Base-by-base conservation (phyloP, 2,113 vertebrate genomes). In the Pterophyllum scalare region DNA sequence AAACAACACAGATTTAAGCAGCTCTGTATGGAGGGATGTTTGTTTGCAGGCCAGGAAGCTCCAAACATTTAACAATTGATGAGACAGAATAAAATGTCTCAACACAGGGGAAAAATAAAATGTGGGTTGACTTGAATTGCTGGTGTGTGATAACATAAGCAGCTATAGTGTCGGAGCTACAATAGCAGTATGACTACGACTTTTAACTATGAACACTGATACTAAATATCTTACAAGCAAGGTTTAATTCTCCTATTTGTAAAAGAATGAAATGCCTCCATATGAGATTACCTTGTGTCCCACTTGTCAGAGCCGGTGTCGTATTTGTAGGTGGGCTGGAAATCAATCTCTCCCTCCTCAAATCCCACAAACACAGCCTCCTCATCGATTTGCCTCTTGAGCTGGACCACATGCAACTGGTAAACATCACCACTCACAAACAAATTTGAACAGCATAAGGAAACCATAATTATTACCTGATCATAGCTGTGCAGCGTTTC, bases 311-410 rank as follows among this genome's bases (percentile, higher is more conserved):
- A 98, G 80, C 98, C 98, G 0, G 97, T 95, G 77, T 99, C 97
- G 1, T 99, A 99, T 89, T 99, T 99, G 86, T 99, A 99, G 0
- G 98, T 99, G 40, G 98, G 98, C 83, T 97, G 98, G 93, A 99
- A 99, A 9, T 94, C 89, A 80, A 99, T 96, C 60, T 96, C 92
- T 59, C 98, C 98, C 87, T 99, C 98, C 19, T 90, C 93, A 87
- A 98, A 99, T 83, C 97, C 98, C 65, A 96, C 95, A 90, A 99
- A 99, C 72, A 97, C 97, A 7, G 95, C 94, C 56, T 97, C 95
- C 35, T 96, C 95, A 20, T 97, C 95, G 80, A 98, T 97, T 83
- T 99, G 98, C 84, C 88, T 96, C 93, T 96, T 98, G 28, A 99
- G 96, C 98, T 99, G 84, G 1, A 89, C 14, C 22, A 87, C 6